Conservation (phyloP, 2,797 vertebrate species). For the Poeciliopsis gracilis region DNA sequence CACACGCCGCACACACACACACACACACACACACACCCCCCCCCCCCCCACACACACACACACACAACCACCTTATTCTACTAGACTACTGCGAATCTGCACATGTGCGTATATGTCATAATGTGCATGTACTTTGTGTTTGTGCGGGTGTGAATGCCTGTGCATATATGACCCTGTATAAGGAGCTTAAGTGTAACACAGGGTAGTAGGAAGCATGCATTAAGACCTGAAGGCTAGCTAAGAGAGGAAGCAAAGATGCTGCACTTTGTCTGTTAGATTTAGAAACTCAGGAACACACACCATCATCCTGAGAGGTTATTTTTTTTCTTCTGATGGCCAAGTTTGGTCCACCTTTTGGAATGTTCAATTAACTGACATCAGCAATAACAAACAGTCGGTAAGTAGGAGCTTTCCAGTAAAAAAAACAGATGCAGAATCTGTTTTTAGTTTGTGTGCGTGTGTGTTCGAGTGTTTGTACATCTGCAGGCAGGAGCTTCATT, state of each 20-base stretch:
- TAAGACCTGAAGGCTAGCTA: slow-evolving; percentile 81
- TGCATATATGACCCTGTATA: slow-evolving; percentile 78
- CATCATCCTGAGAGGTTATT: slow-evolving; percentile 66
- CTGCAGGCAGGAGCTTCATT: slow-evolving; percentile 47
- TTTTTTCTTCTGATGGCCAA: slow-evolving; percentile 42
- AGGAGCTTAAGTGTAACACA: slow-evolving; percentile 71
- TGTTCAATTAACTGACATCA: slow-evolving; percentile 80
- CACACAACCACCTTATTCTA: slow-evolving; percentile 64
- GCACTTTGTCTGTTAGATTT: slow-evolving; percentile 56
- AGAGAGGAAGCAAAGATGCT: slow-evolving; percentile 75
- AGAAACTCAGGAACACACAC: slow-evolving; percentile 73
- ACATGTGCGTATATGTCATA: slow-evolving; percentile 32
- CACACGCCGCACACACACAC: slow-evolving; percentile 59
- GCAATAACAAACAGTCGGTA: slow-evolving; percentile 67
- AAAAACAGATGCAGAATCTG: slow-evolving; percentile 48
- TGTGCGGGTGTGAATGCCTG: slow-evolving; percentile 44
- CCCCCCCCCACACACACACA: slow-evolving; percentile 42
- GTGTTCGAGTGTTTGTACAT: slow-evolving; percentile 69
- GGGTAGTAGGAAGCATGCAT: slow-evolving; percentile 82
- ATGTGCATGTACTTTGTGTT: slow-evolving; percentile 23
- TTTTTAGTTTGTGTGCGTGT: slow-evolving; percentile 64
- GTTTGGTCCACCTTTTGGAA: slow-evolving; percentile 73
- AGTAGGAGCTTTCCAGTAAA: slow-evolving; percentile 22
- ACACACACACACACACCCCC: slow-evolving; percentile 46
- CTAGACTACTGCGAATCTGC: slow-evolving; percentile 67